Base-by-base conservation (phyloP, 2,888 invertebrate genomes). In the Tigriopus californicus region DNA sequence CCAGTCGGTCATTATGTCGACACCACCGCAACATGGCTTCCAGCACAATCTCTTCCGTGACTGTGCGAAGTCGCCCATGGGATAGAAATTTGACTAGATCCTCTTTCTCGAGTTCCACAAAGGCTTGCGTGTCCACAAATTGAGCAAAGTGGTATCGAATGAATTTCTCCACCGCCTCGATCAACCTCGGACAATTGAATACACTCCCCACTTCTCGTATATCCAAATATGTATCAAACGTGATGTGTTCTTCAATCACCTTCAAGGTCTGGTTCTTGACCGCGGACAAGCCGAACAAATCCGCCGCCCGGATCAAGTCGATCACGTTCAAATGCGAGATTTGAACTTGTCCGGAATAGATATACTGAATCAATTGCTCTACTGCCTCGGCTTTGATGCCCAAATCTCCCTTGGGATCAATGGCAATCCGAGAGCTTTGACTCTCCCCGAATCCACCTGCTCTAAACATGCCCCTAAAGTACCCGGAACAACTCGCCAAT, bases 331-430 rank as follows among this genome's bases (percentile, higher is more conserved):
- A 18, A 5, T 22, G 20, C 13, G 13, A 15, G 11, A 49, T 20
- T 20, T 49, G 20, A 2, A 49, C 13, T 13, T 22, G 22, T 20
- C 49, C 49, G 3, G 49, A 20, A 22, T 49, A 49, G 12, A 49
- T 49, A 22, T 49, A 49, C 8, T 15, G 20, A 5, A 49, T 49
- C 20, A 49, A 22, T 5, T 20, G 49, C 11, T 22, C 49, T 8
- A 49, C 49, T 13, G 49, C 49, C 20, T 49, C 22, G 20, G 49
- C 49, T 11, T 49, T 49, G 11, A 49, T 49, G 49, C 49, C 49
- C 49, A 49, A 49, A 20, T 49, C 20, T 15, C 49, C 49, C 22
- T 49, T 22, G 20, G 49, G 49, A 11, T 49, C 49, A 5, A 49
- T 49, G 49, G 20, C 22, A 12, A 49, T 22, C 15, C 12, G 2